Evolutionary conservation across 2,797 vertebrate genomes (phyloP).

Genomic region (Chelidonichthys spinosus): DNA sequence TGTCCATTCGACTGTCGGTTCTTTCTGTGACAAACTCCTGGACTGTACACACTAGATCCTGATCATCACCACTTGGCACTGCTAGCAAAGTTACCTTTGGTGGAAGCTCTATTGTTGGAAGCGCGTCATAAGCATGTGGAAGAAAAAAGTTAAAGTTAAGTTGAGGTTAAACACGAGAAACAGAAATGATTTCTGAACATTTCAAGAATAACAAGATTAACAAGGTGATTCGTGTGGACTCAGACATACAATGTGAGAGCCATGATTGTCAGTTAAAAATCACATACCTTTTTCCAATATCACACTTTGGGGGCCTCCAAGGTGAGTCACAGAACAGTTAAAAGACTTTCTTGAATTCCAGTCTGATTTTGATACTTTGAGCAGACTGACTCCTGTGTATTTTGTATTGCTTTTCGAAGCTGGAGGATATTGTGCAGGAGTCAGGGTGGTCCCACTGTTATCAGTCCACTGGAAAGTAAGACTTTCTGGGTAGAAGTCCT

Average conservation of each 20-base stretch:
- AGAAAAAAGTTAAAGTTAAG: not conserved
- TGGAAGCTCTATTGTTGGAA: rapidly evolving
- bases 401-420: not conserved
- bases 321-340: not conserved
- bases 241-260: not conserved
- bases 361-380: not conserved
- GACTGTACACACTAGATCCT: conserved; percentile 19
- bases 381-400: conserved; percentile 35
- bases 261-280: not conserved
- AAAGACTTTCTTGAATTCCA: not conserved
- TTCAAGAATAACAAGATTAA: not conserved
- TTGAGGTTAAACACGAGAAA: not conserved
- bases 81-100: not conserved
- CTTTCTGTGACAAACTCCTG: rapidly evolving
- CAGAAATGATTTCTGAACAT: not conserved
- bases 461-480: conserved; percentile 33
- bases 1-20: conserved; percentile 12
- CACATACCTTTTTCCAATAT: not conserved
- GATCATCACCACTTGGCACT: not conserved
- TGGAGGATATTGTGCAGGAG: not conserved
- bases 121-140: not conserved
- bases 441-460: rapidly evolving
- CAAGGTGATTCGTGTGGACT: not conserved
- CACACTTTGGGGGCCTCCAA: rapidly evolving
- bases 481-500: not conserved